Conservation (phyloP, 2,113 vertebrate genomes). For the Phaethon lepturus region DNA sequence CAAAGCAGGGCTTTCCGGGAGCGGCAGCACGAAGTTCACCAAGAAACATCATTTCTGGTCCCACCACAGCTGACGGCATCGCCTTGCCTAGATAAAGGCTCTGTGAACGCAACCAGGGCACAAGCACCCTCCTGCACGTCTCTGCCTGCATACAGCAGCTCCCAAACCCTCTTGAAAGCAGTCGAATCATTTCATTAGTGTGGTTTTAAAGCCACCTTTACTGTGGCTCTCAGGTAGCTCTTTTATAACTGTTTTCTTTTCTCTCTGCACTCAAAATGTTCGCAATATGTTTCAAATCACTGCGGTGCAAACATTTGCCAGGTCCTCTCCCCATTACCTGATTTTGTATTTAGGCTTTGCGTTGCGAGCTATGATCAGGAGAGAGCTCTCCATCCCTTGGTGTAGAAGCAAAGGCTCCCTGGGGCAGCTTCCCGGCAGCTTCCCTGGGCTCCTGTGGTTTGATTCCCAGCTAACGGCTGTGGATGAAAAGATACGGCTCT, state of each 20-base stretch:
- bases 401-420: background rate
- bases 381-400: background rate
- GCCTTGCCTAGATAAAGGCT: background rate
- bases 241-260: background rate
- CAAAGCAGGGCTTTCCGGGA: background rate
- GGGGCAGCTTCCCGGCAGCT: background rate
- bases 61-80: background rate
- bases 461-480: background rate
- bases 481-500: background rate
- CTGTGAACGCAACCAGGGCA: background rate
- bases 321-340: background rate
- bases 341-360: background rate
- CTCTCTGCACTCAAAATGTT: fast-evolving
- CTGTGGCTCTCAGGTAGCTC: background rate
- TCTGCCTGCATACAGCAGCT: background rate
- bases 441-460: background rate
- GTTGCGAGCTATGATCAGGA: background rate
- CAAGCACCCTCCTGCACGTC: background rate
- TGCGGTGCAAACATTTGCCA: background rate
- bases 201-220: background rate
- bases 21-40: background rate
- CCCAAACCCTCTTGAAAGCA: background rate
- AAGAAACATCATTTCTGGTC: background rate
- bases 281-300: background rate
- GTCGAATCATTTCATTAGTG: background rate